phyloP scores from a whole-genome alignment of 2,888 invertebrate species.

The Fragum sueziense region DNA sequence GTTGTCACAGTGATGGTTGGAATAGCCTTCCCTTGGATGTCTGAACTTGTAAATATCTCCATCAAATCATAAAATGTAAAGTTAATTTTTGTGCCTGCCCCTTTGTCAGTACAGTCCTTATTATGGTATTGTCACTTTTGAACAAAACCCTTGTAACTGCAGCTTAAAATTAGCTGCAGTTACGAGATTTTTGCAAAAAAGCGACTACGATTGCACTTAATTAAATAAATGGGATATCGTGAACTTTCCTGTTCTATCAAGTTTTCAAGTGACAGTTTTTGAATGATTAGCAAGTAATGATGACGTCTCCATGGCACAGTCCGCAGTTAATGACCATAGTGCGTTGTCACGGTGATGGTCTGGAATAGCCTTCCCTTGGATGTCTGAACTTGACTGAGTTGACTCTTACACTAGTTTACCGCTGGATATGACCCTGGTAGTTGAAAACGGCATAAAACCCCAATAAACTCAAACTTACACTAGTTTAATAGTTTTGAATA shows the following conservation, averaged over 20 bases:
- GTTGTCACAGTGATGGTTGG: conserved; percentile 1
- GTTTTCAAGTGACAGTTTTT: background rate
- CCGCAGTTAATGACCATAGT: conserved; percentile 18
- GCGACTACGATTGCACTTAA: background rate
- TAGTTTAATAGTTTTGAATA: background rate
- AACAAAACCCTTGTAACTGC: no score
- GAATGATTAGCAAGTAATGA: background rate
- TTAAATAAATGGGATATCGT: background rate
- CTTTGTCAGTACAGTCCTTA: background rate
- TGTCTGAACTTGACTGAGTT: background rate
- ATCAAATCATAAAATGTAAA: background rate
- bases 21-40: conserved; percentile 10
- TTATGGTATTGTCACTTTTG: no score
- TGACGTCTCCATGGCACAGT: background rate
- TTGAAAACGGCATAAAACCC: no score
- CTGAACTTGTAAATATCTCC: background rate
- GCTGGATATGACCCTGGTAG: background rate
- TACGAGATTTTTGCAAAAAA: no score
- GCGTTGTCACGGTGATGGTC: conserved; percentile 17
- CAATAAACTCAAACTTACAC: no score
- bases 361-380: conserved; percentile 5
- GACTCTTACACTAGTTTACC: background rate
- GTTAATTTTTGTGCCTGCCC: background rate
- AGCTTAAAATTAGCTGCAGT: no score
- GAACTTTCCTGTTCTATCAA: background rate